phyloP scores from a whole-genome alignment of 2,113 vertebrate species.

The Patagioenas fasciata region DNA sequence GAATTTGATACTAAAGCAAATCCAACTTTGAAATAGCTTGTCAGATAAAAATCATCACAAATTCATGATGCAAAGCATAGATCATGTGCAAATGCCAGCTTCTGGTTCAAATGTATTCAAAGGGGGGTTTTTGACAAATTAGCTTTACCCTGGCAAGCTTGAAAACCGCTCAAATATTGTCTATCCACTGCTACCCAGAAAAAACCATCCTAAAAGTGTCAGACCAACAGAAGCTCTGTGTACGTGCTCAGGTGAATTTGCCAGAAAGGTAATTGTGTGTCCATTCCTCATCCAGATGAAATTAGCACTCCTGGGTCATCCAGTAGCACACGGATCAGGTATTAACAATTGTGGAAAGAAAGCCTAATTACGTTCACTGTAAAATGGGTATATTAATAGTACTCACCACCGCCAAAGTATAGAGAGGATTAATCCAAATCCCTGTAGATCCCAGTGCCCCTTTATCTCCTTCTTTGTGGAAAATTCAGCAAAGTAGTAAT shows the following conservation, averaged over 20 bases:
- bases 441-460: neutral
- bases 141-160: neutral
- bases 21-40: neutral
- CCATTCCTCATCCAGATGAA: neutral
- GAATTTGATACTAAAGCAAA: neutral
- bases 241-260: neutral
- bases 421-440: conserved; percentile 50
- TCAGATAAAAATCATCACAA: neutral
- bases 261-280: neutral
- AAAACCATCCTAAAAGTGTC: neutral
- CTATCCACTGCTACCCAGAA: neutral
- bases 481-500: conserved; percentile 8
- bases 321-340: neutral
- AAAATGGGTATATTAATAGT: conserved; percentile 42
- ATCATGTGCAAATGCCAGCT: neutral
- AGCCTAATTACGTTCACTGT: conserved; percentile 47
- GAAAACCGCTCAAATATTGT: neutral
- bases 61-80: neutral
- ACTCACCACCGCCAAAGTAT: neutral
- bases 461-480: conserved; percentile 8
- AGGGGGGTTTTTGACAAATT: neutral
- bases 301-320: neutral
- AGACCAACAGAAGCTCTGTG: neutral
- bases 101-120: neutral
- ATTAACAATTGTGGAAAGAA: neutral